phyloP scores from a whole-genome alignment of 2,888 invertebrate species.

The Agonopterix subpropinquella region DNA sequence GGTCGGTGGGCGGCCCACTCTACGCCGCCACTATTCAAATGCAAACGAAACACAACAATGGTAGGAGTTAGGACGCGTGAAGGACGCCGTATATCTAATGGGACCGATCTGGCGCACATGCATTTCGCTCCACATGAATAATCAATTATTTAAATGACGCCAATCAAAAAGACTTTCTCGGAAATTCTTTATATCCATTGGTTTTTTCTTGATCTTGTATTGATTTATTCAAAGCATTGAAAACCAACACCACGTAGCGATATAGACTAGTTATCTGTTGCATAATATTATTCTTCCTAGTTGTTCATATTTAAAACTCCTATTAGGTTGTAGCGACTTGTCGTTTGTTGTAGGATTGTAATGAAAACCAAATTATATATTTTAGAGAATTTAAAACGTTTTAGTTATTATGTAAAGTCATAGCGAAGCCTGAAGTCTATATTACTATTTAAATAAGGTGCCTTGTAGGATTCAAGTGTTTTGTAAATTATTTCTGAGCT shows the following conservation, averaged over 20 bases:
- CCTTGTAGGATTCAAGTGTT: constrained; percentile 66
- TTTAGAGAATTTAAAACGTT: constrained; percentile 71
- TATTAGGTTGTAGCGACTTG: constrained; percentile 69
- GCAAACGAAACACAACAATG: constrained; percentile 68
- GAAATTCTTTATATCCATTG: constrained; percentile 39
- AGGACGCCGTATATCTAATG: constrained; percentile 71
- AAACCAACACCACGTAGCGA: constrained; percentile 51
- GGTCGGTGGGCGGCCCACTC: constrained; percentile 54
- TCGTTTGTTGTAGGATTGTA: constrained; percentile 71
- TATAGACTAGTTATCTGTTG: constrained; percentile 68
- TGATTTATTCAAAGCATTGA: constrained; percentile 28
- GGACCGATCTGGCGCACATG: constrained; percentile 61
- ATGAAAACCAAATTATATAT: constrained; percentile 75
- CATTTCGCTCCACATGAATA: constrained; percentile 70
- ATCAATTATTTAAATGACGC: constrained; percentile 71
- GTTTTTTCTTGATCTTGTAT: constrained; percentile 25
- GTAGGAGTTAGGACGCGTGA: constrained; percentile 74
- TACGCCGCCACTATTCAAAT: constrained; percentile 64
- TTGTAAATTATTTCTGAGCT: constrained; percentile 70
- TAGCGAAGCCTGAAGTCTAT: constrained; percentile 71
- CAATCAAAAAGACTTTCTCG: constrained; percentile 59
- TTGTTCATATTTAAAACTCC: constrained; percentile 73
- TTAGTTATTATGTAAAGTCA: constrained; percentile 73
- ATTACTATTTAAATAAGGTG: constrained; percentile 71
- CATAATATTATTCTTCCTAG: constrained; percentile 72